phyloP scores from a whole-genome alignment of 30 jellyfish, hydroid and myxozoan genomes.

The Sanderia malayensis region DNA sequence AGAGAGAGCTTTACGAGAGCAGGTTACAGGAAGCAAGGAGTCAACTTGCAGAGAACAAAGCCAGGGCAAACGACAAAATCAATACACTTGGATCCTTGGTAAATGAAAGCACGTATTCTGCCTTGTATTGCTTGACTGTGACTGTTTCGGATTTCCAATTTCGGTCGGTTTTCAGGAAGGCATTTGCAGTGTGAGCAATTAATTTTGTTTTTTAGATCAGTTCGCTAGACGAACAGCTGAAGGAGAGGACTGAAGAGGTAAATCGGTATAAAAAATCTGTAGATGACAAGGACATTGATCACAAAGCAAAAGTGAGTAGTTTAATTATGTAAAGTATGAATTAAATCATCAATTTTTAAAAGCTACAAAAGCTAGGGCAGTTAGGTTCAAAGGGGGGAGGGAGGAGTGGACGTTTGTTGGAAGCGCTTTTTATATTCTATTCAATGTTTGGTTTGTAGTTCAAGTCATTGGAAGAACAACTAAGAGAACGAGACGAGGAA shows the following conservation, averaged over 20 bases:
- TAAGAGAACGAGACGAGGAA: neutral
- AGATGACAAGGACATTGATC: slow-evolving; percentile 22
- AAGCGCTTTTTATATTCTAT: no score
- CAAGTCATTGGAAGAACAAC: neutral
- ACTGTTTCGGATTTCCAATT: no score
- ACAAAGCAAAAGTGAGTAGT: slow-evolving; percentile 44
- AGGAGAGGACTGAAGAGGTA: slow-evolving; percentile 66
- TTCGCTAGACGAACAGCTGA: slow-evolving; percentile 73
- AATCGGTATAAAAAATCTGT: slow-evolving; percentile 26
- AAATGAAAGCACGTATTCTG: neutral
- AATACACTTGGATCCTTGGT: slow-evolving; percentile 96
- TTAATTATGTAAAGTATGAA: no score
- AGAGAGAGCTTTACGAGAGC: slow-evolving; percentile 73
- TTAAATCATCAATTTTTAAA: no score
- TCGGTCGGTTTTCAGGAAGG: no score
- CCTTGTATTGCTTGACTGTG: neutral
- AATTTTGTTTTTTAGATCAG: no score
- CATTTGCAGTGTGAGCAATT: no score
- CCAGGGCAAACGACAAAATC: slow-evolving; percentile 83
- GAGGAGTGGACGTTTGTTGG: no score
- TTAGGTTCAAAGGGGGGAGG: no score
- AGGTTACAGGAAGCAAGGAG: slow-evolving; percentile 89
- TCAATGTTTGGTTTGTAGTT: no score
- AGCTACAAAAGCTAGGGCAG: no score
- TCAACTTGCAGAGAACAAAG: slow-evolving; percentile 66